Base-by-base conservation (phyloP, 2,797 vertebrate species). In the Phrynocephalus vlangalii region DNA sequence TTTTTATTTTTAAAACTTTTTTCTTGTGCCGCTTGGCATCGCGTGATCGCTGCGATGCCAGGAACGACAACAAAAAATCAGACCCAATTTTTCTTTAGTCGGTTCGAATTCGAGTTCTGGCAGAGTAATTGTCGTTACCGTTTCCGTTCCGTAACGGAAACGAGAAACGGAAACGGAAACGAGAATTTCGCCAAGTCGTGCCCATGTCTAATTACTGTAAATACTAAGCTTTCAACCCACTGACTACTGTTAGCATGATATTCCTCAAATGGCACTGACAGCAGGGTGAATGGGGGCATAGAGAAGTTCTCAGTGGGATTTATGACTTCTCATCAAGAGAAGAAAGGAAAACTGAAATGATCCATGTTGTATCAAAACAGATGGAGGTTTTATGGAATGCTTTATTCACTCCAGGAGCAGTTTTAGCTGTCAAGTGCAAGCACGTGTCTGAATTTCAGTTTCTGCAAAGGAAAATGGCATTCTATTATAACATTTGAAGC, bases 241-340 rank as follows among this genome's bases (percentile, higher is more conserved):
- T 82, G 28, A 67, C 56, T 73, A 63, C 52, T 56, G 38, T 80
- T 80, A 84, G 77, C 26, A 60, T 75, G 77, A 84, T 75, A 48
- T 44, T 2, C 15, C 56, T 2, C 20, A 90, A 90, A 50, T 84
- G 63, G 84, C 71, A 84, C 33, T 84, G 82, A 63, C 70, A 84
- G 20, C 79, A 81, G 28, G 52, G n/a, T 80, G 28, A 44, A 18
- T 86, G 38, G 63, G 60, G 79, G 75, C 68, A 83, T 33, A 75
- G 24, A 84, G 22, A 20, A 52, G 30, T 78, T 89, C 68, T 48
- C 48, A 87, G 26, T 63, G 71, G 87, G 82, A 80, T 77, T 90
- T 44, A 86, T 50, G 3, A 87, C 50, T 85, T 82, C 52, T 70
- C 85, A 28, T 26, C 76, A 93, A 86, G 79, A 22, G n/a, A 86